Conservation (phyloP, 2,888 invertebrate species). For the Drosophila melanosoma region DNA sequence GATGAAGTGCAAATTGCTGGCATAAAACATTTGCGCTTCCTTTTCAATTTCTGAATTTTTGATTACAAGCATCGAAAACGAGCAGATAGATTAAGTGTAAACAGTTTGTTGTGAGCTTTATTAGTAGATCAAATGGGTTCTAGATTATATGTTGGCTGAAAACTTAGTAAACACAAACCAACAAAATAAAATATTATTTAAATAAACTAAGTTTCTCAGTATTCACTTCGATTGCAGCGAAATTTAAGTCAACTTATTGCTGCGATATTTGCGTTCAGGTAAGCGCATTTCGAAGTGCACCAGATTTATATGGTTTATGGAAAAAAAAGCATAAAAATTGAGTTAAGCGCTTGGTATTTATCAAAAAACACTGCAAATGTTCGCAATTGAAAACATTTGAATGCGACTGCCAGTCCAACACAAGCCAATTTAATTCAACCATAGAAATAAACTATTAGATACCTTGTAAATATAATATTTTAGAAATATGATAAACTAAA, state of each 20-base stretch:
- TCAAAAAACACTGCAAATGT: conserved; percentile 16
- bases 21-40: conserved; percentile 36
- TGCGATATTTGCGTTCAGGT: not conserved
- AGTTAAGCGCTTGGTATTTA: conserved; percentile 39
- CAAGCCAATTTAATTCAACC: conserved; percentile 20
- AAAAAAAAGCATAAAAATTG: conserved; percentile 39
- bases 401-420: conserved; percentile 32
- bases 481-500: not conserved
- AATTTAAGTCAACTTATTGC: not conserved
- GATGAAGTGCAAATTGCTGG: conserved; percentile 74
- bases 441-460: conserved; percentile 10
- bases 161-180: not conserved
- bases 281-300: not conserved
- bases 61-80: not conserved
- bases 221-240: not conserved
- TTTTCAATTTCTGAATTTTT: conserved; percentile 3
- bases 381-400: conserved; percentile 11
- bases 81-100: not conserved
- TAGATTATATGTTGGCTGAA: not conserved
- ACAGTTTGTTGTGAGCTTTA: not conserved
- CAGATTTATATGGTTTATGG: not conserved
- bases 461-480: not conserved
- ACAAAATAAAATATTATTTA: not conserved
- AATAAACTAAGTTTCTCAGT: not conserved
- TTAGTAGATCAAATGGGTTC: not conserved